Base-by-base conservation (phyloP, 2,888 invertebrate species). In the Drosophila crucigera region DNA sequence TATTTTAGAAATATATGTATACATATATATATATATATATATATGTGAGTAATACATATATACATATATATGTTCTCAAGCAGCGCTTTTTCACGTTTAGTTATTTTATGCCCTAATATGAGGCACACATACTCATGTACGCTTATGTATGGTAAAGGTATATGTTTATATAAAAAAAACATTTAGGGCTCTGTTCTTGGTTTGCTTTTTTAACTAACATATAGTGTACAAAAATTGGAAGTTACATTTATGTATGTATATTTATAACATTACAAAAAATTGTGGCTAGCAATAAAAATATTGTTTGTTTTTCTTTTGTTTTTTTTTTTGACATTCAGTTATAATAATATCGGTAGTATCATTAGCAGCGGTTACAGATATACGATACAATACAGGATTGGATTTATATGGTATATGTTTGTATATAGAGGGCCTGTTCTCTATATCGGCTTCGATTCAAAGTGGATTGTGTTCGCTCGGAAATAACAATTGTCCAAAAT, bases 141-240 rank as follows among this genome's bases (percentile, higher is more conserved):
- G 66, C 73, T 63, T 56, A 62, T 69, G 11, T 53, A 56, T 61
- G 49, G 54, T 50, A 62, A 56, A 67, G 54, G 63, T 62, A 72
- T 68, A 64, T 76, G 70, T 69, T 60, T 79, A 82, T 72, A 55
- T 55, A n/a, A 41, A 79, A 75, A 72, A 77, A 83, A 79, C 71
- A 60, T 80, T 78, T 76, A 73, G 85, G 80, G 85, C 41, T 79
- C 53, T 47, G 7, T 31, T 33, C 22, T 41, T 28, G 7, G 41
- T 31, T 54, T 39, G 31, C 37, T 22, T 50, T 69, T 72, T 86
- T 65, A 76, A 80, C 86, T 89, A 89, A 86, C 82, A 84, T 86
- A 89, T 79, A 77, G 89, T 89, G 89, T 85, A 89, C 87, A 85
- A 89, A 88, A 85, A 80, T 87, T 83, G 86, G 76, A 83, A 84